Base-by-base conservation (phyloP, 2,888 invertebrate species). In the Argynnis bischoffii region DNA sequence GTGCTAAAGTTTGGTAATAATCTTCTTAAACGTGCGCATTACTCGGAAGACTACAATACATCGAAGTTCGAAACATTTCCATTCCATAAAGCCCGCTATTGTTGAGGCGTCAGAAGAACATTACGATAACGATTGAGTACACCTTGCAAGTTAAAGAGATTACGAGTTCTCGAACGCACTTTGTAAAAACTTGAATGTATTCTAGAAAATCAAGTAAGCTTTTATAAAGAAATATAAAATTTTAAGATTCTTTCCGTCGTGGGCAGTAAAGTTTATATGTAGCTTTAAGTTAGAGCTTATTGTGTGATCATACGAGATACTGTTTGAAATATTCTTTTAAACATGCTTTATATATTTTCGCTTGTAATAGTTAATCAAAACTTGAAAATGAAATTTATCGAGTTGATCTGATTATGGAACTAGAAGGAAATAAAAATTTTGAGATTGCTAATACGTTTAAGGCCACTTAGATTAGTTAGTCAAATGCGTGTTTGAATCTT, bases 1-100 rank as follows among this genome's bases (percentile, higher is more conserved):
- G 69, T 67, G 65, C 63, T 56, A 66, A 75, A 75, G 69, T 73
- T 75, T 64, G 46, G 70, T 67, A 64, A 73, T 72, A 75, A 75
- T 73, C 73, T 65, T 65, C 71, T 75, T 73, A 72, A 73, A 73
- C 64, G 67, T 57, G 59, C 69, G 66, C 69, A 71, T 71, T 67
- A 66, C 73, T 71, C 69, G 61, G 68, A 69, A 55, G 65, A 66
- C 64, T 67, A 71, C 73, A 73, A 73, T 71, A 75, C 69, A 72
- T 66, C 55, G 57, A 67, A 75, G 64, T 75, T 69, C 63, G 50
- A 66, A 74, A 71, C 69, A 73, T 67, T 75, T 73, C 72, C 72
- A 72, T 75, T 70, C 69, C 69, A 72, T 71, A 71, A 72, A 73
- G 63, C 69, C 55, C 46, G 50, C 47, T 67, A 65, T 67, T 64